Conservation (phyloP, 2,113 vertebrate genomes). For the Charina bottae region DNA sequence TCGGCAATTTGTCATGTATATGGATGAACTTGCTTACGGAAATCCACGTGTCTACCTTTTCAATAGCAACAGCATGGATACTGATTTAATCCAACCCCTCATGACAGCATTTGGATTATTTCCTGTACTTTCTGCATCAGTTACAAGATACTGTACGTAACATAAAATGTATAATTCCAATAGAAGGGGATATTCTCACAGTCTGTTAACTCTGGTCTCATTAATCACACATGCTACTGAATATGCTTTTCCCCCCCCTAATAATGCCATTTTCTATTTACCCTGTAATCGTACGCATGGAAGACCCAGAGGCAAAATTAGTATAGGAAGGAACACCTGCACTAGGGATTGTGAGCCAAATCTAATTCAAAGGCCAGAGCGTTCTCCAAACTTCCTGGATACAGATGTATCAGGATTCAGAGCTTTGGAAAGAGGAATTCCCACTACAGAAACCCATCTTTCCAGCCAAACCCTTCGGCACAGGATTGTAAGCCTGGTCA, state of each 20-base stretch:
- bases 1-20: neutral
- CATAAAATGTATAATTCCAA: neutral
- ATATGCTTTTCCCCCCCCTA: neutral
- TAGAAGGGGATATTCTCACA: neutral
- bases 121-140: rapidly evolving
- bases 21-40: neutral
- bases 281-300: neutral
- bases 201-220: neutral
- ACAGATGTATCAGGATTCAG: neutral
- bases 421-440: neutral
- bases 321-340: neutral
- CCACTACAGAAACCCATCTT: neutral
- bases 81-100: neutral
- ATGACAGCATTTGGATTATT: rapidly evolving
- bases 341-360: neutral
- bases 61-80: neutral
- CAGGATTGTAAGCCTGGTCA: neutral
- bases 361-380: neutral
- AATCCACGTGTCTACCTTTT: neutral
- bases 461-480: neutral
- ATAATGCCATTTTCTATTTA: neutral
- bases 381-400: neutral
- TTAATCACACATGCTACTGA: neutral
- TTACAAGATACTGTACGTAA: neutral
- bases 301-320: neutral